Evolutionary conservation across 2,888 invertebrate genomes (phyloP).

Genomic region (Trichopoda pennipes): DNA sequence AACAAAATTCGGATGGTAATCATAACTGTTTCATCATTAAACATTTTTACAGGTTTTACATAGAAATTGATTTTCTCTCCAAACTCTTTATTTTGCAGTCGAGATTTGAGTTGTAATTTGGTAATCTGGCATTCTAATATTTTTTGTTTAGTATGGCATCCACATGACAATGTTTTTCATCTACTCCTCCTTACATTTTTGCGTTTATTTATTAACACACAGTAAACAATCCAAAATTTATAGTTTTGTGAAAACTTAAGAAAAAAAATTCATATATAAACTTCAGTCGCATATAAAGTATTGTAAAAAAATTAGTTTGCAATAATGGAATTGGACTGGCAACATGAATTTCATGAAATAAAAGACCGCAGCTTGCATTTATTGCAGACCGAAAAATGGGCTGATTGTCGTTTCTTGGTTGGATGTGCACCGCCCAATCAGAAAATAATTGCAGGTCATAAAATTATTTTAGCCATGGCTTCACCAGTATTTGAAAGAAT

Average conservation of each 20-base stretch:
- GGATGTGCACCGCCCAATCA: constrained; percentile 88
- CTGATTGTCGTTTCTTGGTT: constrained; percentile 91
- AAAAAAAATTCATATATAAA: not conserved
- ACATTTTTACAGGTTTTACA: too few species aligned
- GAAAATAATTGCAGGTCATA: constrained; percentile 88
- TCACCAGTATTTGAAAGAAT: constrained; percentile 94
- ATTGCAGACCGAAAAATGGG: constrained; percentile 89
- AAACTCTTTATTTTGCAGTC: too few species aligned
- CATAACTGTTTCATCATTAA: too few species aligned
- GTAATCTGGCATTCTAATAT: not conserved
- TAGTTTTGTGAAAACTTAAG: constrained; percentile 18
- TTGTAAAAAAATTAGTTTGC: not conserved
- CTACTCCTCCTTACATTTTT: constrained; percentile 14
- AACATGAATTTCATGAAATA: constrained; percentile 84
- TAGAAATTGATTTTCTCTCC: too few species aligned
- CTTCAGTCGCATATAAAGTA: not conserved
- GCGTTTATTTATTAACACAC: constrained; percentile 41
- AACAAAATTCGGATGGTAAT: too few species aligned
- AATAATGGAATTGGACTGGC: constrained; percentile 85
- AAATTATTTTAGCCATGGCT: constrained; percentile 90
- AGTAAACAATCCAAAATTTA: constrained; percentile 32
- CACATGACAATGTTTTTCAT: constrained; percentile 15
- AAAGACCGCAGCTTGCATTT: constrained; percentile 88
- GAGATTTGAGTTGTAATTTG: too few species aligned
- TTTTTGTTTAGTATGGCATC: not conserved